Percentiles rank a stretch among this genome's conserved stretches.
Conservation (phyloP, 1,140 invertebrate genomes). For the Trichoplusia ni region DNA sequence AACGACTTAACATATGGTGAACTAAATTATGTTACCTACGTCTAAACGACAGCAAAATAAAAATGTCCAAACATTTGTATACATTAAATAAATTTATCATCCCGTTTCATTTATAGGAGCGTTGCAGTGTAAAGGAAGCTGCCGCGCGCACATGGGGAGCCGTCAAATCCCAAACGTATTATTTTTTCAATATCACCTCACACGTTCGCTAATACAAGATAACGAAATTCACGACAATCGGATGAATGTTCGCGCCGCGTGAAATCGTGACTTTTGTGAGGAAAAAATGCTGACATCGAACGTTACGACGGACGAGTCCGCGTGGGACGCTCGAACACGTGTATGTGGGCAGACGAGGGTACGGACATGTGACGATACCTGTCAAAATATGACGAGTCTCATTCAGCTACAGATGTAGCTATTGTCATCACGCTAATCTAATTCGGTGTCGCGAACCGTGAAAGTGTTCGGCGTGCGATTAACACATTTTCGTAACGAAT, state of each 20-base stretch:
- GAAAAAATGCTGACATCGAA: slow-evolving; percentile 44
- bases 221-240: slow-evolving; percentile 73
- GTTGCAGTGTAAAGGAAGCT: slow-evolving; percentile 74
- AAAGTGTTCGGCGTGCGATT: slow-evolving; percentile 67
- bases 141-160: slow-evolving; percentile 73
- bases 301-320: slow-evolving; percentile 34
- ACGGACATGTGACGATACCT: slow-evolving; percentile 64
- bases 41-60: slow-evolving; percentile 78
- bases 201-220: slow-evolving; percentile 69
- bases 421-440: slow-evolving; percentile 77
- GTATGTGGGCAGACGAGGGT: slow-evolving; percentile 75
- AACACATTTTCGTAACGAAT: slow-evolving; percentile 79
- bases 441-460: slow-evolving; percentile 72
- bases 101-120: slow-evolving; percentile 64
- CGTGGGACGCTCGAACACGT: slow-evolving; percentile 64
- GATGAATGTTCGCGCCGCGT: slow-evolving; percentile 77
- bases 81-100: slow-evolving; percentile 81
- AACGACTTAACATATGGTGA: slow-evolving; percentile 76
- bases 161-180: slow-evolving; percentile 76
- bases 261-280: slow-evolving; percentile 75
- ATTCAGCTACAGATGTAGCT: slow-evolving; percentile 73
- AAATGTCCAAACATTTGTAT: slow-evolving; percentile 82
- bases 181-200: slow-evolving; percentile 76
- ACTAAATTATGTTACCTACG: slow-evolving; percentile 79
- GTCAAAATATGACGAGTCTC: slow-evolving; percentile 77